Evolutionary conservation across 2,888 invertebrate species (phyloP), one percentile per base, ranked within the genome.

Genomic region (Melanotus villosus): DNA sequence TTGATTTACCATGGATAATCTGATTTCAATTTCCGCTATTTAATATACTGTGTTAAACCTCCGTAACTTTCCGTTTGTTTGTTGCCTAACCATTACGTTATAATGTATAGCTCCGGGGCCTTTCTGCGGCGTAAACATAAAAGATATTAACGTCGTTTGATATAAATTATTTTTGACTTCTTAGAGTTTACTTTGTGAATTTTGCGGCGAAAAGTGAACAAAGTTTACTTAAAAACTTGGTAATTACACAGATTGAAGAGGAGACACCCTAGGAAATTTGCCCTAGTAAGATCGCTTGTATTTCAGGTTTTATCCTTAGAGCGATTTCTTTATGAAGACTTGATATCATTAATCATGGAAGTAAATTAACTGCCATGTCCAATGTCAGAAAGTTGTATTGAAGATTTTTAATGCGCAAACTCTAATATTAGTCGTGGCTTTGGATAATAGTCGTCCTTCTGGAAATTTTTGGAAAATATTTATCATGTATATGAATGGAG

Each of bases 311-410:
- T 45, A 36, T 41, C 32, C 18, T 18, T 21, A 45, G 12, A 23
- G 54, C 64, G 14, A 57, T 57, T 45, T 47, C 57, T 57, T 65
- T 57, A 57, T 57, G 43, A 58, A 65, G 26, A 23, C 32, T 45
- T 38, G 16, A 23, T 34, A 34, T 65, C 56, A 65, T 65, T 65
- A 65, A 65, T 65, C 65, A 65, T 26, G 30, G 47, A 58, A 58
- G 57, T 65, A 65, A 58, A 65, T 65, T 65, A 65, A 65, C 56
- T 65, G 65, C 57, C 65, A 65, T 57, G 43, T 47, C 23, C 64
- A 64, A 56, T 64, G 56, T 34, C 12, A 19, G 38, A 64, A 64
- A 64, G 64, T 64, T 57, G 43, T 65, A 52, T 32, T 60, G 21
- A 68, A 52, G 38, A 52, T 62, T 62, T 62, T 62, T 38, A 52